Conservation (phyloP, 1,140 invertebrate genomes). For the Bombus breviceps region DNA sequence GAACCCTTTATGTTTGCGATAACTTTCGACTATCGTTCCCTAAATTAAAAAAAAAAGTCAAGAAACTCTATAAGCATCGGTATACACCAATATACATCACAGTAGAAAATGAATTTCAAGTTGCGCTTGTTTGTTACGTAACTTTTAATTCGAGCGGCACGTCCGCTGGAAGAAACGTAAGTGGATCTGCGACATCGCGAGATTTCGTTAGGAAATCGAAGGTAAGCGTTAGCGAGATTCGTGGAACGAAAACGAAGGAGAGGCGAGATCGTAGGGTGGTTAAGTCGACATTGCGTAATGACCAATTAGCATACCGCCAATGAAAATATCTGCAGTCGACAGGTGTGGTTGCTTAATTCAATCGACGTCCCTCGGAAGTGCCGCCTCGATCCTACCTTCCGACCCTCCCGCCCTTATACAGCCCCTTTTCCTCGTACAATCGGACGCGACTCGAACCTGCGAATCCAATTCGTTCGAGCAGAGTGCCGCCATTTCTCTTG, state of each 20-base stretch:
- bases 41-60: too few relatives aligned
- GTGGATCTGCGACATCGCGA: too few relatives aligned
- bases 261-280: not conserved
- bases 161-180: too few relatives aligned
- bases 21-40: not conserved
- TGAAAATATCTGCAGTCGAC: constrained; percentile 72
- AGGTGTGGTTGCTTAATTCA: constrained; percentile 67
- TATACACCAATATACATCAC: too few relatives aligned
- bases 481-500: constrained; percentile 6
- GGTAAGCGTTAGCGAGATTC: not conserved
- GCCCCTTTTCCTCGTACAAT: constrained; percentile 8
- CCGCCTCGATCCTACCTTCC: constrained; percentile 37
- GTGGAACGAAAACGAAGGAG: not conserved
- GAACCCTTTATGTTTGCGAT: not conserved
- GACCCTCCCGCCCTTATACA: not conserved
- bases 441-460: constrained; percentile 17
- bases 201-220: too few relatives aligned
- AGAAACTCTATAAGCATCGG: too few relatives aligned
- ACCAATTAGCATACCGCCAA: constrained; percentile 71
- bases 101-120: too few relatives aligned
- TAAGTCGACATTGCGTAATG: constrained; percentile 63
- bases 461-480: constrained; percentile 53
- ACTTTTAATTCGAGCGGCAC: not conserved
- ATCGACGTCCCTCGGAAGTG: constrained; percentile 60
- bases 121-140: too few relatives aligned